phyloP scores from a whole-genome alignment of 2,797 vertebrate species.

The Muscicapa striata region DNA sequence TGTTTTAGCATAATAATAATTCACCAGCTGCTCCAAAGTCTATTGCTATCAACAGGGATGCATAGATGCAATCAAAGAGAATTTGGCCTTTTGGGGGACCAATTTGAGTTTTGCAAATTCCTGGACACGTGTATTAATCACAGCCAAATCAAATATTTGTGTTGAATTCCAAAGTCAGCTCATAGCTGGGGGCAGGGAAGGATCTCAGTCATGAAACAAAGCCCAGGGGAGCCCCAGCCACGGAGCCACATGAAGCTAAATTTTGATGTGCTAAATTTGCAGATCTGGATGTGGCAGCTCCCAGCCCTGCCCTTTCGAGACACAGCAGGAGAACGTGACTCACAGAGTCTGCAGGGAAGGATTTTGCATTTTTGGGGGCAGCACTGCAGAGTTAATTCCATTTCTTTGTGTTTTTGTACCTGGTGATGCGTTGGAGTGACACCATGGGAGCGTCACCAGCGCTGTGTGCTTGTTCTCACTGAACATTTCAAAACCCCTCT shows the following conservation, averaged over 20 bases:
- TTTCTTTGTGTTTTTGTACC: background rate
- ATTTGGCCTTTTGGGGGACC: background rate
- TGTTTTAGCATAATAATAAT: background rate
- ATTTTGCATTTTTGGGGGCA: background rate
- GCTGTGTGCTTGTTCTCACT: background rate
- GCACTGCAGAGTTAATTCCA: accelerated
- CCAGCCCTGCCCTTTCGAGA: background rate
- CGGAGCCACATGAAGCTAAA: accelerated
- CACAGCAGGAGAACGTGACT: background rate
- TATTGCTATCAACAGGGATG: constrained; percentile 13
- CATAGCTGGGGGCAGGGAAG: background rate
- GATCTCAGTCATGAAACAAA: background rate
- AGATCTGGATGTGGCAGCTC: accelerated
- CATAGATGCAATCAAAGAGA: constrained; percentile 3
- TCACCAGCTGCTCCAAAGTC: background rate
- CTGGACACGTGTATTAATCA: background rate
- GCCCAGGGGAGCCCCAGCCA: background rate
- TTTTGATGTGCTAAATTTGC: background rate
- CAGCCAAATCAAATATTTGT: background rate
- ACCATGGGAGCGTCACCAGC: accelerated
- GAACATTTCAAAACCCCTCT: background rate
- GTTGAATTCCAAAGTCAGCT: background rate
- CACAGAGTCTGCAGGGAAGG: background rate
- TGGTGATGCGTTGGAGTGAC: accelerated
- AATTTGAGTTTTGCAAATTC: background rate